phyloP scores from a whole-genome alignment of 1,140 invertebrate genomes.

The Bemisia tabaci region DNA sequence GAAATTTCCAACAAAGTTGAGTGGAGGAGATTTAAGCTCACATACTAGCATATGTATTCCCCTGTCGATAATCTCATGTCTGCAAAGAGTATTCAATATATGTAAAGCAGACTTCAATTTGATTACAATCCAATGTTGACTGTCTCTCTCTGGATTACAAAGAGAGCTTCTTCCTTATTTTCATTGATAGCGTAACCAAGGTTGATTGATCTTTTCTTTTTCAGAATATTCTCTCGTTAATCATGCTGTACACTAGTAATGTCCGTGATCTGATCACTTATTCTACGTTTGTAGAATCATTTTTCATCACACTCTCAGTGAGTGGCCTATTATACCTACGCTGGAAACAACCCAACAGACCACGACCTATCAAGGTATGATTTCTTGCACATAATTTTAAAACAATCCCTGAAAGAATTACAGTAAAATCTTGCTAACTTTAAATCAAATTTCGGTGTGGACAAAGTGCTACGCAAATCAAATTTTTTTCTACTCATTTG shows the following conservation, averaged over 20 bases:
- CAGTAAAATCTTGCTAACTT: not conserved
- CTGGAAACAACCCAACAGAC: constrained; percentile 61
- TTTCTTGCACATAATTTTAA: not conserved
- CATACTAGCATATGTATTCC: too few species aligned
- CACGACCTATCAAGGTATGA: constrained; percentile 74
- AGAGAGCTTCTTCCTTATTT: too few species aligned
- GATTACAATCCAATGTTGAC: too few species aligned
- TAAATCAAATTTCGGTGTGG: not conserved
- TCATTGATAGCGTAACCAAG: too few species aligned
- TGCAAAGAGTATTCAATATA: too few species aligned
- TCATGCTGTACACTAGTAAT: constrained; percentile 74
- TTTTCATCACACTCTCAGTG: constrained; percentile 82
- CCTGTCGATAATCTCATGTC: too few species aligned
- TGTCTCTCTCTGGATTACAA: too few species aligned
- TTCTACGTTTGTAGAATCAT: constrained; percentile 81
- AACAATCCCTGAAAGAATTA: not conserved
- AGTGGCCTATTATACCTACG: constrained; percentile 74
- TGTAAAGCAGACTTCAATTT: too few species aligned
- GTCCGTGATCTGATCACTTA: constrained; percentile 86
- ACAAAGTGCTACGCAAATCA: too few species aligned
- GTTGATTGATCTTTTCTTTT: constrained; percentile 23
- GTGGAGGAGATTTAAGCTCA: too few species aligned
- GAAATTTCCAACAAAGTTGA: too few species aligned
- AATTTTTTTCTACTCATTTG: constrained; percentile 3
- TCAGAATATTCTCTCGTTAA: constrained; percentile 63